Conservation (phyloP, 2,888 invertebrate genomes). For the Chloromyia formosa region DNA sequence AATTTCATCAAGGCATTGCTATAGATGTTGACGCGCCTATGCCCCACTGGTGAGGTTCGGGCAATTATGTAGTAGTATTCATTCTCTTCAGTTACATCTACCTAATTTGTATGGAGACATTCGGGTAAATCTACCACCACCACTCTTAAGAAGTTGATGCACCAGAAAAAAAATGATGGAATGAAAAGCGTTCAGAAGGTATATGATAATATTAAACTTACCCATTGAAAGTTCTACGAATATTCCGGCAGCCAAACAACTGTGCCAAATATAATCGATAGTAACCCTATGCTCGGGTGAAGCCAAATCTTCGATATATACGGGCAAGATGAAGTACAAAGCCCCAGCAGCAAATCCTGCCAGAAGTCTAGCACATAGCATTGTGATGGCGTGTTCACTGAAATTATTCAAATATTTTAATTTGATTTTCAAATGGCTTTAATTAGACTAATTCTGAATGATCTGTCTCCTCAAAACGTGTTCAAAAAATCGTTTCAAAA, state of each 20-base stretch:
- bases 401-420: background rate
- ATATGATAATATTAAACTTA: constrained; percentile 22
- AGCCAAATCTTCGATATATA: constrained; percentile 49
- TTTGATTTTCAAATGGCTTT: background rate
- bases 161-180: too few species aligned
- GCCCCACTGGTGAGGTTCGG: too few species aligned
- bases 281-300: constrained; percentile 43
- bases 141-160: too few species aligned
- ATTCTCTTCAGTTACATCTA: too few species aligned
- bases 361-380: constrained; percentile 46
- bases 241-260: constrained; percentile 44
- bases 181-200: too few species aligned
- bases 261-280: constrained; percentile 47
- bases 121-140: too few species aligned
- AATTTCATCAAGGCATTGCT: too few species aligned
- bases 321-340: constrained; percentile 47
- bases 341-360: constrained; percentile 47
- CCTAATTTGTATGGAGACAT: too few species aligned
- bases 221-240: constrained; percentile 44
- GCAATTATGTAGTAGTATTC: too few species aligned
- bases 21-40: too few species aligned
- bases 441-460: background rate
- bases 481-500: too few species aligned
- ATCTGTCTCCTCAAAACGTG: too few species aligned
- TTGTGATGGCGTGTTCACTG: constrained; percentile 41